Evolutionary conservation across 2,888 invertebrate species (phyloP), one percentile per base, ranked within the genome.

Genomic region (Lampropteryx suffumata): DNA sequence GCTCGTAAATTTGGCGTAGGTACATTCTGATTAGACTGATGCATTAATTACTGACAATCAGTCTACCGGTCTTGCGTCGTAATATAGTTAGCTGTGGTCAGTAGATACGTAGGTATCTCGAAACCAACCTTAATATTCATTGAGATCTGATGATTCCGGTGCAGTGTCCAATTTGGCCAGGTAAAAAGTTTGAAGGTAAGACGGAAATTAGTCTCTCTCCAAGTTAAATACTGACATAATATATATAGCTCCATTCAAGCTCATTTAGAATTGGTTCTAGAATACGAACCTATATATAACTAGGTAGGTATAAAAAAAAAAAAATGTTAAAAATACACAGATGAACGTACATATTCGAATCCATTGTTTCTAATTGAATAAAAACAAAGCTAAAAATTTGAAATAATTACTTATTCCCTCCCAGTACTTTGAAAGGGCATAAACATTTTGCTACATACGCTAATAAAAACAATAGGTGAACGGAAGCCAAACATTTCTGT

Each of bases 401-500:
- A 60, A 63, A 71, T 57, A 46, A 56, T 55, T 65, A 64, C 64
- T 66, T 63, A 65, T 61, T 28, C 61, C 29, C 45, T 50, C 34
- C 44, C 50, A 53, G 59, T 60, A 62, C 36, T 47, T 37, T 50
- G 44, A 53, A 63, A 61, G 61, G 62, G 65, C 60, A 64, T 64
- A 67, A 76, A 75, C 70, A 76, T 73, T 76, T 74, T 69, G 43
- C 69, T 71, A 69, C 73, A 66, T 71, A 65, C 69, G 69, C 69
- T 67, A 71, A 73, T 71, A 75, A 73, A 81, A 82, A 84, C 82
- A 83, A 81, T 77, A 72, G 69, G 71, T 62, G 67, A 72, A 72
- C 66, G 68, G 81, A 79, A 76, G 71, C 73, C 73, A 76, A 84
- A 81, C 76, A 76, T 79, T 83, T 77, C 67, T 78, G 77, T 79